Evolutionary conservation across 2,797 vertebrate species (phyloP).

Genomic region (Falco concolor): DNA sequence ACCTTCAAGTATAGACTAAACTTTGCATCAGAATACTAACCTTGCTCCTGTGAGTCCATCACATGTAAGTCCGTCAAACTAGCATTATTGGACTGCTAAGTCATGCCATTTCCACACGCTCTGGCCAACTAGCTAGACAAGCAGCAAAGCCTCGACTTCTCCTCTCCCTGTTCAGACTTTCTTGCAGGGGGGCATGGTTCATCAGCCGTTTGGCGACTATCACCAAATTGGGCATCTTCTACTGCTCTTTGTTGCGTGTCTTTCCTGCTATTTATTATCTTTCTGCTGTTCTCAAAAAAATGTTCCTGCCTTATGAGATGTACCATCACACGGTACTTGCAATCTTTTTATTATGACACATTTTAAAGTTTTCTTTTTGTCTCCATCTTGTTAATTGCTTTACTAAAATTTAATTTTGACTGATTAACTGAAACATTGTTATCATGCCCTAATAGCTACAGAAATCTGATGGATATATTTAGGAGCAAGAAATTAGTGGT

Average conservation of each 20-base stretch:
- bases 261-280: background rate
- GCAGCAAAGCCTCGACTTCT: background rate
- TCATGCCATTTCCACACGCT: background rate
- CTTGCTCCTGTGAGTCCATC: background rate
- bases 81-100: background rate
- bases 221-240: background rate
- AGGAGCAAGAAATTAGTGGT: background rate
- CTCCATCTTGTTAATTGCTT: background rate
- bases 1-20: background rate
- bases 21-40: background rate
- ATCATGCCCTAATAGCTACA: background rate
- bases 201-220: background rate
- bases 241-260: background rate
- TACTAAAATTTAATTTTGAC: background rate
- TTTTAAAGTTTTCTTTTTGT: background rate
- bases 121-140: background rate
- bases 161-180: background rate
- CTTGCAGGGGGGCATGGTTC: background rate
- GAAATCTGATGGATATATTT: background rate
- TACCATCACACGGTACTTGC: background rate
- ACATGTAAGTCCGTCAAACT: background rate
- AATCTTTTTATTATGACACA: background rate
- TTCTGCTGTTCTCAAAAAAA: background rate
- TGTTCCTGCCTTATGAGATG: fast-evolving
- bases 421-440: background rate